Percentiles rank a stretch among this genome's conserved stretches.
phyloP scores from a whole-genome alignment of 2,797 vertebrate species.

The Aldrovandia affinis region DNA sequence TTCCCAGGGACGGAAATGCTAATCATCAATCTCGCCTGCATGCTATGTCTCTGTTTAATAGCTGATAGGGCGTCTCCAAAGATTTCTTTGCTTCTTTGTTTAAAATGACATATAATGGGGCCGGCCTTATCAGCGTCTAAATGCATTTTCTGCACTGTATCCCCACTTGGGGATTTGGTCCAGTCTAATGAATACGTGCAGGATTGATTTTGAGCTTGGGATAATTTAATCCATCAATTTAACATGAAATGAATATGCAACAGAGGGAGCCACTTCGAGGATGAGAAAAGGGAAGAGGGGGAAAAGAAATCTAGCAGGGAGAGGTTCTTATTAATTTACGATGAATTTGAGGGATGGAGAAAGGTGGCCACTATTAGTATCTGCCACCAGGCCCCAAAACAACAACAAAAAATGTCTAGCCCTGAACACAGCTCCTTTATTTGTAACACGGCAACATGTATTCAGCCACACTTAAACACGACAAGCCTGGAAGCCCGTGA shows the following conservation, averaged over 20 bases:
- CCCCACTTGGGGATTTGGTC: conserved; percentile 74
- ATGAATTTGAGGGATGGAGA: conserved; percentile 72
- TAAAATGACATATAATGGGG: conserved; percentile 95
- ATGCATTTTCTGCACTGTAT: conserved; percentile 81
- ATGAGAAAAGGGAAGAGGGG: conserved; percentile 71
- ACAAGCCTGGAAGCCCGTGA: neutral
- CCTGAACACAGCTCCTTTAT: conserved; percentile 44
- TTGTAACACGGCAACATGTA: conserved; percentile 42
- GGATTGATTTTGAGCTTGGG: conserved; percentile 87
- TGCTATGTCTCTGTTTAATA: conserved; percentile 91
- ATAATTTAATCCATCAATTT: conserved; percentile 97
- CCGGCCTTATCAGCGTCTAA: conserved; percentile 92
- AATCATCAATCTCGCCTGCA: conserved; percentile 92
- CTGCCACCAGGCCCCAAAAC: conserved; percentile 61
- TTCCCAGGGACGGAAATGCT: conserved; percentile 81
- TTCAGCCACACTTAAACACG: conserved; percentile 18
- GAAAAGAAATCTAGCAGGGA: conserved; percentile 65
- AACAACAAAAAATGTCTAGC: conserved; percentile 41
- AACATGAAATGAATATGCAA: conserved; percentile 92
- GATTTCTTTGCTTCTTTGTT: conserved; percentile 89
- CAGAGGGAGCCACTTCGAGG: conserved; percentile 70
- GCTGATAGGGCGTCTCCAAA: conserved; percentile 94
- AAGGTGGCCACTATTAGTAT: conserved; percentile 72
- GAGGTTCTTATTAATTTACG: conserved; percentile 75
- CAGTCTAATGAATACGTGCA: conserved; percentile 75